Conservation (phyloP, 2,797 vertebrate species). For the Melanotaenia trifasciata region DNA sequence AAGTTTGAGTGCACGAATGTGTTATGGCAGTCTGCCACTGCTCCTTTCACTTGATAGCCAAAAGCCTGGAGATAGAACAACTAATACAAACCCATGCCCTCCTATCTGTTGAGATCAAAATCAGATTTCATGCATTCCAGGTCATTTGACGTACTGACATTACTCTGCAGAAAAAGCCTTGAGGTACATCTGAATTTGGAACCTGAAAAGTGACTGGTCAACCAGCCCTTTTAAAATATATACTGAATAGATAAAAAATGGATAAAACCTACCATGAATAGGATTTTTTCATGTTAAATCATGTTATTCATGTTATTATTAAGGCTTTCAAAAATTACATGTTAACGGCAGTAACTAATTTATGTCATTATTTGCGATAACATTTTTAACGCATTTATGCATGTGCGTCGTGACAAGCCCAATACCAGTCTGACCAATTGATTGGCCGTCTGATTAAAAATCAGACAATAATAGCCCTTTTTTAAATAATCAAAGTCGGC, state of each 20-base stretch:
- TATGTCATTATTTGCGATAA: too few relatives aligned
- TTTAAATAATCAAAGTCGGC: too few relatives aligned
- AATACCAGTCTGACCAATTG: too few relatives aligned
- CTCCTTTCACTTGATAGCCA: slow-evolving; percentile 21
- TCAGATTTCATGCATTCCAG: background rate
- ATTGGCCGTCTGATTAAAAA: too few relatives aligned
- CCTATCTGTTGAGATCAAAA: slow-evolving; percentile 4
- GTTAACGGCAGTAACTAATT: too few relatives aligned
- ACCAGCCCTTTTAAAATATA: background rate
- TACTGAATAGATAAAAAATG: background rate
- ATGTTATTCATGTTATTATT: background rate
- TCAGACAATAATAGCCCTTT: too few relatives aligned
- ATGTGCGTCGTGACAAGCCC: too few relatives aligned
- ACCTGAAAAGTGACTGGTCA: background rate
- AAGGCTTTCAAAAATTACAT: too few relatives aligned
- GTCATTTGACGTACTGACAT: background rate
- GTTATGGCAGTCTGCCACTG: slow-evolving; percentile 24
- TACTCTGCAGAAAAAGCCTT: background rate
- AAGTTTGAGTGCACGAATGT: slow-evolving; percentile 22
- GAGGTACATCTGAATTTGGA: slow-evolving; percentile 11
- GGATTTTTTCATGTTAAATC: background rate
- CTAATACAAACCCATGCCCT: background rate
- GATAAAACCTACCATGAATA: background rate
- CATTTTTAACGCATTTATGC: too few relatives aligned
- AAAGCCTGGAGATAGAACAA: slow-evolving; percentile 29